Evolutionary conservation across 2,888 invertebrate species (phyloP), one percentile per base, ranked within the genome.

Genomic region (Pilophorus perplexus): DNA sequence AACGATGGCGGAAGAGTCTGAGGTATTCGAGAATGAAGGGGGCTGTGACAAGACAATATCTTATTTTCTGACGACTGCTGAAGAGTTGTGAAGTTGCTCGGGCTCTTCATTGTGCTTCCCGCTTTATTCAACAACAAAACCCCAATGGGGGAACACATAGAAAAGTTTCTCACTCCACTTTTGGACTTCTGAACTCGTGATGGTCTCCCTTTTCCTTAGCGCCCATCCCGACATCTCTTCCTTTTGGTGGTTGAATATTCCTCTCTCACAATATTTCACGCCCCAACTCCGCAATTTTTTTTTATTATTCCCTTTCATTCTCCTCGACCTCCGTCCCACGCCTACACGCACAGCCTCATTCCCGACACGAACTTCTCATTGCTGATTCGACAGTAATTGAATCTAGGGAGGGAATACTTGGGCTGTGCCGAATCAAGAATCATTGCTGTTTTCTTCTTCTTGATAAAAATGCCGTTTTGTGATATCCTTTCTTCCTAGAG

Each of bases 51-150:
- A 65, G 64, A 65, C 64, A 65, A 65, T 65, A 65, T 65, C 64
- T 65, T 65, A 65, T 65, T 65, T 65, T 52, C 28, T 54, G 27
- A 40, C 25, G 64, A 42, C 44, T 52, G 54, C 28, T 27, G 64
- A 65, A 54, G 54, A 65, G 64, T 65, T 65, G 64, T 48, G 62
- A 62, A 62, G 62, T 62, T 46, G 33, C 33, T 62, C 16, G 48
- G 48, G 62, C 62, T 44, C 52, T 64, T 64, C 64, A 65, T 65
- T 65, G 64, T 65, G 64, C 52, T 62, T 20, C 40, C 42, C 54
- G 64, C 64, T 65, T 65, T 65, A 65, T 65, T 65, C 64, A 65
- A 65, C 64, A 65, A 65, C 64, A 54, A 65, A 65, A 65, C 64
- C 64, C 64, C 64, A 65, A 65, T 54, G 64, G 54, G 52, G 22